Base-by-base conservation (phyloP, 2,888 invertebrate genomes). In the Esperia sulphurella region DNA sequence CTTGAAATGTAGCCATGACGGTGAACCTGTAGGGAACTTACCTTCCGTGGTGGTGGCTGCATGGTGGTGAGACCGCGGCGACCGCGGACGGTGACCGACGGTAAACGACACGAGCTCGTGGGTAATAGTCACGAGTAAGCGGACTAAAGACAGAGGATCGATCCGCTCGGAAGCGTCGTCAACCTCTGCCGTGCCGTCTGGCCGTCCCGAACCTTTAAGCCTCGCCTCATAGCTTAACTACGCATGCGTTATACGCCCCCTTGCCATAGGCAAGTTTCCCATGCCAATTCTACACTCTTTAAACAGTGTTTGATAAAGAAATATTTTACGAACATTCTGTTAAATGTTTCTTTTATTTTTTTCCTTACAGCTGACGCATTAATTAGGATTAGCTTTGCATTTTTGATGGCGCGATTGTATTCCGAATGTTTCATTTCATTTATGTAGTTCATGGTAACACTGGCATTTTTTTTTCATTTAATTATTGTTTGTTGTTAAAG, bases 41-140 rank as follows among this genome's bases (percentile, higher is more conserved):
- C 95, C 94, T 95, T 95, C 87, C 95, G 93, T 80, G 95, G 95
- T 71, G 95, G 95, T 74, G 95, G 95, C 92, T 95, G 95, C 95
- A 95, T 95, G 88, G 71, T 83, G 56, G 41, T 45, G 45, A 9
- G 9, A 30, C 14, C 63, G 63, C 63, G 61, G 58, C 55, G 40
- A 43, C 43, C 40, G 50, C n/a, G 43, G 21, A 21, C 21, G 21
- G 21, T 21, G 21, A 21, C 21, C 21, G 21, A 3, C 5, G 21
- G 21, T 21, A 21, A 21, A 21, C 21, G 21, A 21, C 21, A 21
- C 21, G 21, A 21, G 21, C 5, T 21, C 21, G 21, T 21, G 21
- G 21, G 21, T 21, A 5, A 5, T 46, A 13, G 52, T 45, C 21
- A 21, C 21, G 21, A 21, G 21, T 21, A 5, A 21, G 21, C 21